These are phyloP conservation scores for Pipistrellus pygmaeus DNA, from an alignment of 2,797 vertebrate genomes.

Conservation along the genomic window DNA sequence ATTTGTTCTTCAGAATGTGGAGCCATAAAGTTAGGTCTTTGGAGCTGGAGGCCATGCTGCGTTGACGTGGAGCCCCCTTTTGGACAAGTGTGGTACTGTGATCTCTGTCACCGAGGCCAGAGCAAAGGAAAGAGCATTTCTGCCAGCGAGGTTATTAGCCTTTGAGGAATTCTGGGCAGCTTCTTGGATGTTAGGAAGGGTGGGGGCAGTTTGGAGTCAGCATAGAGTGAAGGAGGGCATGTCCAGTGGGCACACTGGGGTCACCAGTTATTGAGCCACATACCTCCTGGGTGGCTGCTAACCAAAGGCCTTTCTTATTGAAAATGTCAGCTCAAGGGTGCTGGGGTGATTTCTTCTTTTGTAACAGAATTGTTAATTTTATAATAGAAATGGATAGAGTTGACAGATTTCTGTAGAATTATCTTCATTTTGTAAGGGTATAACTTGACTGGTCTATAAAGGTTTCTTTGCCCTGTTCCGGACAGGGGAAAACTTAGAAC, in stretches of 20 bases:
- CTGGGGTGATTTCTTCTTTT: not conserved
- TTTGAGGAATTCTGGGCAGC: not conserved
- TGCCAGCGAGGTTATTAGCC: not conserved
- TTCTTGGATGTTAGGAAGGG: not conserved
- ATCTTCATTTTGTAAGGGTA: not conserved
- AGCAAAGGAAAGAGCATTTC: not conserved
- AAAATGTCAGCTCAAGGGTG: not conserved
- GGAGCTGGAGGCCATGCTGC: not conserved
- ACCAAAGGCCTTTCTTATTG: not conserved
- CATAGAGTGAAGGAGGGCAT: not conserved
- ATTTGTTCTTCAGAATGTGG: constrained; percentile 42
- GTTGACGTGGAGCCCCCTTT: not conserved
- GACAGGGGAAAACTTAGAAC: not conserved
- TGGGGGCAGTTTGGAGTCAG: not conserved
- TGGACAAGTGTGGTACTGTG: not conserved
- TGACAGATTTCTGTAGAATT: not conserved
- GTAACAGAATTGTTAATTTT: constrained; percentile 18
- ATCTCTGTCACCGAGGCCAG: not conserved
- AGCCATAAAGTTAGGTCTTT: not conserved
- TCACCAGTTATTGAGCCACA: not conserved
- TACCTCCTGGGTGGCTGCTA: not conserved
- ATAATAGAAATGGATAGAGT: not conserved
- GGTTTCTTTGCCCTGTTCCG: constrained; percentile 13
- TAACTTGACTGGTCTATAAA: not conserved
- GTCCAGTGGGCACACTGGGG: not conserved